Evolutionary conservation across 2,797 vertebrate species (phyloP).

Genomic region (Clarias platycephalus): DNA sequence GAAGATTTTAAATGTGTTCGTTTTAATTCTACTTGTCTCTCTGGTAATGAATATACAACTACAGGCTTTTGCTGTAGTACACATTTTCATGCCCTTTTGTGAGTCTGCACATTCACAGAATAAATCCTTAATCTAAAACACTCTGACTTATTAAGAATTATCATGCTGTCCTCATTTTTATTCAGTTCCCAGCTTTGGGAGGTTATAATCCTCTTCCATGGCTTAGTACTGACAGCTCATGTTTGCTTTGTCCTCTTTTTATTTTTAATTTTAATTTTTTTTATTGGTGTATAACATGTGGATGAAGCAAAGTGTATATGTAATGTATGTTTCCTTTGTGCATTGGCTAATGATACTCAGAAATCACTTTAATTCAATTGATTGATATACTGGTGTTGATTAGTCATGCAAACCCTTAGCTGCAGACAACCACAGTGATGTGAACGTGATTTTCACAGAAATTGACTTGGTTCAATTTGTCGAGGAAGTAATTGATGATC

Average conservation of each 20-base stretch:
- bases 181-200: constrained; percentile 9
- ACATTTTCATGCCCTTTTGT: not conserved
- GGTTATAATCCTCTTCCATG: constrained; percentile 30
- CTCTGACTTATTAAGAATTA: constrained; percentile 22
- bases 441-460: constrained; percentile 6
- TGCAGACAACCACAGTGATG: not conserved
- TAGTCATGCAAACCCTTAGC: not conserved
- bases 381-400: not conserved
- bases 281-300: not conserved
- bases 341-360: not conserved
- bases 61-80: not conserved
- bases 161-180: constrained; percentile 24
- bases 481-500: not conserved
- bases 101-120: not conserved
- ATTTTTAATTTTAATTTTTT: not conserved
- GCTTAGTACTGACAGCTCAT: constrained; percentile 10
- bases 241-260: constrained; percentile 26
- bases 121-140: not conserved
- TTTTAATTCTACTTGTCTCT: not conserved
- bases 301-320: not conserved
- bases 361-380: not conserved
- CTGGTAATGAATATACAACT: not conserved
- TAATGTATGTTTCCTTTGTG: not conserved
- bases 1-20: not conserved
- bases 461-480: not conserved